Conservation (phyloP, 2,888 invertebrate species). For the Barypeithes pellucidus region DNA sequence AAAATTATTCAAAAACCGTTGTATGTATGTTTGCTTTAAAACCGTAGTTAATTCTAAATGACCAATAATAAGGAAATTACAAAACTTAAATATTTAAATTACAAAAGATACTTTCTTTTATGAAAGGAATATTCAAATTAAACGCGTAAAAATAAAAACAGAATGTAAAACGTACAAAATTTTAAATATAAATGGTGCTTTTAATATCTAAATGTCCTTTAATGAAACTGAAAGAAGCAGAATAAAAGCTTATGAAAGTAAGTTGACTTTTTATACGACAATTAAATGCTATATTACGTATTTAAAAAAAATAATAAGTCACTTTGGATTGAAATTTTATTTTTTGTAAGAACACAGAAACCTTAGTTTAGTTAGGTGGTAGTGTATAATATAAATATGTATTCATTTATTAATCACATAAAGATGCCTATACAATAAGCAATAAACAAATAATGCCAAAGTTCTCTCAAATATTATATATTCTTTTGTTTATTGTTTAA, state of each 20-base stretch:
- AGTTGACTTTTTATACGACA: constrained; percentile 3
- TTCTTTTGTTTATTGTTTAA: too few species aligned
- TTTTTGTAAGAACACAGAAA: too few species aligned
- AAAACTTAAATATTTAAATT: constrained; percentile 8
- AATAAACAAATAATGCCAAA: too few species aligned
- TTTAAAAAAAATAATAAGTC: constrained; percentile 2
- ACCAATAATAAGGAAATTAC: background rate
- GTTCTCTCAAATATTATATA: too few species aligned
- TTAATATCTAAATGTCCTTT: constrained; percentile 1
- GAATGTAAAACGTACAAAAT: constrained; percentile 3
- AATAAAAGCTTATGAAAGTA: constrained; percentile 6
- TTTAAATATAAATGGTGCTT: constrained; percentile 19
- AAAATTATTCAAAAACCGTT: too few species aligned
- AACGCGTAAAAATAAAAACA: constrained; percentile 9
- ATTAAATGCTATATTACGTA: constrained; percentile 3
- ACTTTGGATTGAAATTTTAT: background rate
- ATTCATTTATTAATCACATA: too few species aligned
- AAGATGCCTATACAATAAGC: too few species aligned
- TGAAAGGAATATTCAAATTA: constrained; percentile 9
- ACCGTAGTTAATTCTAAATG: background rate
- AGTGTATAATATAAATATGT: too few species aligned
- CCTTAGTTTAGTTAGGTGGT: too few species aligned
- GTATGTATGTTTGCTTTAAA: background rate
- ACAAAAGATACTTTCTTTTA: constrained; percentile 8
- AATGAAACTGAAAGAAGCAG: constrained; percentile 12